Base-by-base conservation (phyloP, 2,113 vertebrate species). In the Labrus mixtus region DNA sequence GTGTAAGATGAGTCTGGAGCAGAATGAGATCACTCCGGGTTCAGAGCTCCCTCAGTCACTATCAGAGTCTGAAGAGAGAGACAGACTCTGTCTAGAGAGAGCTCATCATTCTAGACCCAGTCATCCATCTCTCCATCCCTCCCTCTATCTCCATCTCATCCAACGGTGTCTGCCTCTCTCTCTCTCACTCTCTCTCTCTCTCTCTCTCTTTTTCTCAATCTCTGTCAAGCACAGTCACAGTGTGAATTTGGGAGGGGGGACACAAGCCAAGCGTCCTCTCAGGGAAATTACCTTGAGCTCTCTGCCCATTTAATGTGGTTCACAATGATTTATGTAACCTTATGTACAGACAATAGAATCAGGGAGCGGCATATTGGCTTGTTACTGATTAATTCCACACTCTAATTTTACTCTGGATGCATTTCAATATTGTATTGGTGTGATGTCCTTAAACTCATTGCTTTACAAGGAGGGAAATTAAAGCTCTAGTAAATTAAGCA, bases 291-390 rank as follows among this genome's bases (percentile, higher is more conserved):
- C 79, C 86, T 76, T 17, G 8, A 88, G 74, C 90, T 84, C 70
- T 70, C 78, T 53, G 73, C 74, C 70, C 75, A 74, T 89, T 89
- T 90, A 90, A 89, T 90, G 88, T 88, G 82, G 82, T 81, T 88
- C 78, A 70, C 78, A 68, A 73, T 92, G 90, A 90, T 91, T 92
- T 89, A 91, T 91, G 84, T 73, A 55, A 70, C 89, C 62, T 50
- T 78, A 86, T 89, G 72, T 64, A 86, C 54, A 74, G 84, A 79
- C 88, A 89, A 87, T 84, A 79, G 82, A 90, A 86, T 86, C 68
- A 82, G 66, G 76, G 68, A 70, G 36, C 74, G 23, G 12, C 64
- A 68, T 86, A 89, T 93, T 88, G 87, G 79, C 79, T 91, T 82
- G 78, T 90, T 87, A 79, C 81, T 84, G 78, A 90, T 90, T 84